Evolutionary conservation across 2,797 vertebrate genomes (phyloP).

Genomic region (Mormyrus proboscirostris): DNA sequence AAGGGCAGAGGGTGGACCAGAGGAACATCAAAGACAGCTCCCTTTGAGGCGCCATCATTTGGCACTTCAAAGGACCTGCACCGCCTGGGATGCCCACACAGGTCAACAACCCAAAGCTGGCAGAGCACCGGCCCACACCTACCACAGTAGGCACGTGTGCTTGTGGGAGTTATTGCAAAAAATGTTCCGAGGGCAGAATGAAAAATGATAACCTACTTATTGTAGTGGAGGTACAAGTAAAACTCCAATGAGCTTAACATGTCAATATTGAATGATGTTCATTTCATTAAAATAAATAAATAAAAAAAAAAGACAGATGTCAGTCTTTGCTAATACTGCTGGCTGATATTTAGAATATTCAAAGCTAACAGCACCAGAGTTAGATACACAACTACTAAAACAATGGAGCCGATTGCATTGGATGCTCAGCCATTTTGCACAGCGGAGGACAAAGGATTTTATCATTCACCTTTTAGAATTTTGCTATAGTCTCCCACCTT

Average conservation of each 20-base stretch:
- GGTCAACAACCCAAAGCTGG: not conserved
- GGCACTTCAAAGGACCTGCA: conserved; percentile 13
- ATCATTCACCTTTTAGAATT: not conserved
- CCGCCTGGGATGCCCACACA: not conserved
- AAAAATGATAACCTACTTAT: not conserved
- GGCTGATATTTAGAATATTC: not conserved
- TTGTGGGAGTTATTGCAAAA: not conserved
- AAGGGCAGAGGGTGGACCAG: not conserved
- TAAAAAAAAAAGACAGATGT: not conserved
- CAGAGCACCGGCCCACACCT: not conserved
- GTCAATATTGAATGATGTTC: not conserved
- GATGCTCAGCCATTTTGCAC: not conserved
- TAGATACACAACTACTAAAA: not conserved
- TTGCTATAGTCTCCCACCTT: not conserved
- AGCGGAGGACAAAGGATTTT: not conserved
- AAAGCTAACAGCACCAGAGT: not conserved
- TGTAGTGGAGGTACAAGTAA: not conserved
- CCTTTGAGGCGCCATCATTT: conserved; percentile 20
- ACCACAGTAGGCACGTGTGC: not conserved
- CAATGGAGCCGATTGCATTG: not conserved
- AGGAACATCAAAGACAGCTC: conserved; percentile 13
- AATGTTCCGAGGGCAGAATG: not conserved
- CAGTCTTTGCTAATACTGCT: not conserved
- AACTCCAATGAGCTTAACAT: not conserved
- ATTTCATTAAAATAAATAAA: no score